Base-by-base conservation (phyloP, 2,888 invertebrate genomes). In the Craniophora ligustri region DNA sequence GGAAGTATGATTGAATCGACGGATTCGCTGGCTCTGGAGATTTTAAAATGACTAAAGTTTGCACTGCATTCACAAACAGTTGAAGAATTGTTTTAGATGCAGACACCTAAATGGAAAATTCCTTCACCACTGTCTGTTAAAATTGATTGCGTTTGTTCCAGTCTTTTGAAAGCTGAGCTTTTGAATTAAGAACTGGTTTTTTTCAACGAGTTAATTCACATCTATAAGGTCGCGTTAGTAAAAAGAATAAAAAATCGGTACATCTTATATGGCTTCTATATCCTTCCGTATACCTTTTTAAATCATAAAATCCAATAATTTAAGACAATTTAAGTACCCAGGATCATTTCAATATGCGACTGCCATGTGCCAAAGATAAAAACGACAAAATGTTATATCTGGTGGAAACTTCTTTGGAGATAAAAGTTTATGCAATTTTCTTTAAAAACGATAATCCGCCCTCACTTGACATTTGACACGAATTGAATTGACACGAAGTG, bases 31-130 rank as follows among this genome's bases (percentile, higher is more conserved):
- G 56, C 46, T 46, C 55, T 73, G 30, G 47, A 53, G 50, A 66
- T 61, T 72, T 65, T 62, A 54, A 70, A 70, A 65, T 66, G 70
- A 49, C 53, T 54, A 62, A 71, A 74, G 74, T 70, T 73, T 60
- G 23, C 50, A 34, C 40, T 72, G 62, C 66, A 66, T 54, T 46
- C 51, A 54, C 48, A 68, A 59, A 54, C 55, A 68, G 57, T 61
- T 65, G 49, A 44, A 58, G 45, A 55, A 72, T 55, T 55, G 58
- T 35, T 65, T 51, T 42, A 47, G 58, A 61, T 31, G 44, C 44
- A 49, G 72, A 54, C 49, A 54, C 21, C 48, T 59, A 36, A n/a
- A n/a, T n/a, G n/a, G 42, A 59, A 59, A 35, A 69, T 64, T 63
- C 48, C 28, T 6, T 42, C 38, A 28, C 34, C 35, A 11, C 54